Evolutionary conservation across 1,140 invertebrate genomes (phyloP).

Genomic region (Colletes latitarsis): DNA sequence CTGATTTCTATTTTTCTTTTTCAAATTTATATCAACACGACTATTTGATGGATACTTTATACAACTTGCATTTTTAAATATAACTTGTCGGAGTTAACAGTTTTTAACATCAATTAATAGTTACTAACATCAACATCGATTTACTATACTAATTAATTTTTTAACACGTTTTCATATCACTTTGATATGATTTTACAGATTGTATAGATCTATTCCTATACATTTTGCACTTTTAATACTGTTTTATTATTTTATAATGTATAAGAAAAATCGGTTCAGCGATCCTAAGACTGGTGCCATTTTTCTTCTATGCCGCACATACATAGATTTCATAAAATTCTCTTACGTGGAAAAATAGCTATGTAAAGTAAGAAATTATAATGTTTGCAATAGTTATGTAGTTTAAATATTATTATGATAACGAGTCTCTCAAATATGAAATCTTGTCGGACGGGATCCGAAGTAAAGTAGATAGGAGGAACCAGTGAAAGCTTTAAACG

Average conservation of each 20-base stretch:
- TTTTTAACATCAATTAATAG: too few species aligned
- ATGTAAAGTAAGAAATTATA: background rate
- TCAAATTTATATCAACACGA: conserved; percentile 7
- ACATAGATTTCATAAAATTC: background rate
- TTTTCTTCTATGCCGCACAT: conserved; percentile 7
- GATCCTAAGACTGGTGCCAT: conserved; percentile 47
- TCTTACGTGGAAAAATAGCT: background rate
- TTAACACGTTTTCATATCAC: background rate
- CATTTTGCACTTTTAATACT: conserved; percentile 25
- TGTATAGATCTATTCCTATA: conserved; percentile 37
- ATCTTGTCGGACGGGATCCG: conserved; percentile 28
- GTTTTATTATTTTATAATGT: background rate
- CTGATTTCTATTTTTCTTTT: conserved; percentile 21
- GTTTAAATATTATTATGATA: conserved; percentile 24
- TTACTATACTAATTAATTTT: conserved; percentile 11
- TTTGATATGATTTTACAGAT: conserved; percentile 12
- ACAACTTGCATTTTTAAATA: conserved; percentile 2
- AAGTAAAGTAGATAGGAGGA: conserved; percentile 12
- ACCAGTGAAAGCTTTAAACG: conserved; percentile 36
- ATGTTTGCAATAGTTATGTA: conserved; percentile 34
- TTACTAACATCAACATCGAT: background rate
- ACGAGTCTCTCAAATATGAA: conserved; percentile 32
- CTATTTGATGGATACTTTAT: conserved; percentile 18
- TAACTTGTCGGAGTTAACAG: conserved; percentile 7
- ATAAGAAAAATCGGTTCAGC: conserved; percentile 22